These are phyloP conservation scores for Lerista edwardsae DNA, from an alignment of 2,797 vertebrate species.

Conservation along the genomic window DNA sequence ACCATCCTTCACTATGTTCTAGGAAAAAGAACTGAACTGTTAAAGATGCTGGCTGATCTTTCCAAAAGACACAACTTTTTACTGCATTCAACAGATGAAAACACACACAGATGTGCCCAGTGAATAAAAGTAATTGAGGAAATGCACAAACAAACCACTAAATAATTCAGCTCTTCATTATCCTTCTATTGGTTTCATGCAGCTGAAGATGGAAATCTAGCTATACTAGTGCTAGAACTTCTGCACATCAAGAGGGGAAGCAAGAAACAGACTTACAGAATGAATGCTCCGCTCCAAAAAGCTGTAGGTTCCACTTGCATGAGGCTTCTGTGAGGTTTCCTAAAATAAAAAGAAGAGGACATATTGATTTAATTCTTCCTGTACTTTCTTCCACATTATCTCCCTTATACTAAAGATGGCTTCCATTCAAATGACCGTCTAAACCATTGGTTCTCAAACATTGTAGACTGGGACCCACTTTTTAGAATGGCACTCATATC, in stretches of 20 bases:
- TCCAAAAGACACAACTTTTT: neutral
- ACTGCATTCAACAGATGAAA: neutral
- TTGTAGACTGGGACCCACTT: no score
- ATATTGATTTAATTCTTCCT: neutral
- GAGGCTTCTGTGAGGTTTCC: conserved; percentile 74
- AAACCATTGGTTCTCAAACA: no score
- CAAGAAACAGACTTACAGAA: conserved; percentile 73
- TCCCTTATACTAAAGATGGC: no score
- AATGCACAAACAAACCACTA: neutral
- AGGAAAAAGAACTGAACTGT: neutral
- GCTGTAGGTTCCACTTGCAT: conserved; percentile 75
- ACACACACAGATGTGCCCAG: neutral
- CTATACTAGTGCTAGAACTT: neutral
- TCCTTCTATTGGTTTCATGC: neutral
- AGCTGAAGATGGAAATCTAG: neutral
- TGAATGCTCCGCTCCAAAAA: conserved; percentile 71
- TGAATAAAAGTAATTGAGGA: neutral
- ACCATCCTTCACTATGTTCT: neutral
- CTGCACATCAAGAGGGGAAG: neutral
- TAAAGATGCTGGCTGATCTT: neutral
- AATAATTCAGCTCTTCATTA: neutral
- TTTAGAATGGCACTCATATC: no score
- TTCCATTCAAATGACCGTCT: no score
- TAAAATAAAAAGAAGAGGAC: conserved; percentile 42
- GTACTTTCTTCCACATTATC: neutral